phyloP scores from a whole-genome alignment of 2,113 vertebrate species.

The Ursus arctos region DNA sequence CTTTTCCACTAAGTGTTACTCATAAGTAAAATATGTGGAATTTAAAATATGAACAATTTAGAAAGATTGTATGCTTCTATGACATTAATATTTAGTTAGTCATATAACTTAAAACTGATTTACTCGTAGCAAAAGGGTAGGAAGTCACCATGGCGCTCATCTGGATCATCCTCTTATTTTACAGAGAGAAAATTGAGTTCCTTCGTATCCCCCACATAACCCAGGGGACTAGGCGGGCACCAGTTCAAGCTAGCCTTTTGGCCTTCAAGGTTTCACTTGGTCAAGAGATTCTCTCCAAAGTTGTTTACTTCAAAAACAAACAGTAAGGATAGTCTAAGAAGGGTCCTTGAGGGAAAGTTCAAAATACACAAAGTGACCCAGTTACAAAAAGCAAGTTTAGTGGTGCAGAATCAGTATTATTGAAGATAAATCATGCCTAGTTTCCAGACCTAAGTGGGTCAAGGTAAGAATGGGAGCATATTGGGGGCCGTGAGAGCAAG shows the following conservation, averaged over 20 bases:
- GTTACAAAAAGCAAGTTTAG: neutral
- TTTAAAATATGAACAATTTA: constrained; percentile 18
- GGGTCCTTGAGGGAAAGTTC: neutral
- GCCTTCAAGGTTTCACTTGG: neutral
- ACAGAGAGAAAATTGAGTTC: neutral
- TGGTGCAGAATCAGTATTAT: neutral
- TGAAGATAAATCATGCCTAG: neutral
- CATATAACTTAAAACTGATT: neutral
- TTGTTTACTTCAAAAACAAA: constrained; percentile 16
- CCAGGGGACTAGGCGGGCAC: neutral
- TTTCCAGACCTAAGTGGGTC: neutral
- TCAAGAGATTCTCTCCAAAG: neutral
- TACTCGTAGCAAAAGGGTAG: neutral
- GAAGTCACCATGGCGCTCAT: neutral
- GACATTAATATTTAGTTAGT: neutral
- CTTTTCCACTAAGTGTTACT: neutral
- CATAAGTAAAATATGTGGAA: neutral
- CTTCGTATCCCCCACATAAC: rapidly evolving
- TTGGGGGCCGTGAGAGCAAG: neutral
- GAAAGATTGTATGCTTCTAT: neutral
- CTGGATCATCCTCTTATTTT: neutral
- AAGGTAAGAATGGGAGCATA: neutral
- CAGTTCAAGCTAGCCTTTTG: neutral
- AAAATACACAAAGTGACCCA: constrained; percentile 1
- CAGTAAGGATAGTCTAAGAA: neutral